Conservation (phyloP, 2,797 vertebrate species). For the Anolis apletophallus region DNA sequence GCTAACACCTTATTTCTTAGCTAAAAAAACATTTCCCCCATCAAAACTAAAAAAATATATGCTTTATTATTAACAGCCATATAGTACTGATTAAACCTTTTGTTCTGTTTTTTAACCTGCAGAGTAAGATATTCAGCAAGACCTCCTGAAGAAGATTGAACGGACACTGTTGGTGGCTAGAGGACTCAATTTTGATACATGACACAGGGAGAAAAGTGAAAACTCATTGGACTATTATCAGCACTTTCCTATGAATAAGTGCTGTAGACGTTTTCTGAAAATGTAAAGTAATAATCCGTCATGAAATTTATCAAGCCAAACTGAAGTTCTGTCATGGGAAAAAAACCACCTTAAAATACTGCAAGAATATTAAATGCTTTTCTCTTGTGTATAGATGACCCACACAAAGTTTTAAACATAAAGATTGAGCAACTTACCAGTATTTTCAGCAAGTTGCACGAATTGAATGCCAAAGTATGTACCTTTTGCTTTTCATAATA, state of each 20-base stretch:
- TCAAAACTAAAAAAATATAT: neutral
- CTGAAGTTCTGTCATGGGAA: neutral
- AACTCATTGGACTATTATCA: neutral
- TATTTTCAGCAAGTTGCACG: neutral
- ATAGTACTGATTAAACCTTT: neutral
- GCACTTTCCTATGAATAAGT: conserved; percentile 16
- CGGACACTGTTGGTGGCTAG: neutral
- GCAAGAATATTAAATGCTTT: conserved; percentile 24
- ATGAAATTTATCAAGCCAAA: neutral
- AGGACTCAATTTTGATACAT: neutral
- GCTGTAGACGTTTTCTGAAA: conserved; percentile 25
- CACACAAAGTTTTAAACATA: rapidly evolving
- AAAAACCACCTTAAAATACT: neutral
- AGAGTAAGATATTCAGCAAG: conserved; percentile 13
- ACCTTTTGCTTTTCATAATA: conserved; percentile 25
- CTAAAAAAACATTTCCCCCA: neutral
- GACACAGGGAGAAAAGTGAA: neutral
- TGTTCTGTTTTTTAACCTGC: conserved; percentile 36
- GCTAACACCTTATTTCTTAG: no score
- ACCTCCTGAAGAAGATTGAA: neutral
- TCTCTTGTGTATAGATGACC: neutral
- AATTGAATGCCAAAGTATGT: neutral
- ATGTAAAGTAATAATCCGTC: neutral
- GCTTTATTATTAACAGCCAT: neutral
- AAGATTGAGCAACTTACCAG: neutral